A percentile compares a stretch with the other conserved stretches of the same genome.
phyloP scores from a whole-genome alignment of 2,113 vertebrate genomes.

The Melanerpes formicivorus region DNA sequence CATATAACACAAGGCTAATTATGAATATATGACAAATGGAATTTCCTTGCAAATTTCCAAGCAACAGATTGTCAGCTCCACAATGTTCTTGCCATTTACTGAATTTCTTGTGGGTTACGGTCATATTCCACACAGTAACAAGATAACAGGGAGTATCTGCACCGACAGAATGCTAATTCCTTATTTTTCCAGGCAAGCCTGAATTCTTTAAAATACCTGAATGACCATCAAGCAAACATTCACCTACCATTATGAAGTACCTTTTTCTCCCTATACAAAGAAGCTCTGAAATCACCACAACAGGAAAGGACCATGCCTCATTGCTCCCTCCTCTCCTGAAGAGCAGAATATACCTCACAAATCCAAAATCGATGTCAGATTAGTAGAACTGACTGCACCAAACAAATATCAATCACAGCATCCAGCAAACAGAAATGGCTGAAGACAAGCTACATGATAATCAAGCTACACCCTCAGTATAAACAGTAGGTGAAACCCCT shows the following conservation, averaged over 20 bases:
- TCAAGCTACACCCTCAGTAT: background rate
- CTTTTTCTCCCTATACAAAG: background rate
- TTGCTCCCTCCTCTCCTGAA: background rate
- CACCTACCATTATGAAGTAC: background rate
- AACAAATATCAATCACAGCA: background rate
- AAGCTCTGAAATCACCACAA: background rate
- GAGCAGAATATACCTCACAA: background rate
- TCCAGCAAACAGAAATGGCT: background rate
- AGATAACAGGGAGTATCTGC: background rate
- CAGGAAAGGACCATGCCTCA: background rate
- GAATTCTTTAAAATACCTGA: background rate
- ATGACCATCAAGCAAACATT: background rate
- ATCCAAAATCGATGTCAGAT: background rate
- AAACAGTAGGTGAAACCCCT: background rate
- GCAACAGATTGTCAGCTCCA: background rate
- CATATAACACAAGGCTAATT: background rate
- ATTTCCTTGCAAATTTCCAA: background rate
- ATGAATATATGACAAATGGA: background rate
- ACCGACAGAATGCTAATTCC: background rate
- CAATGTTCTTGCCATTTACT: background rate
- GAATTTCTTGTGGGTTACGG: background rate
- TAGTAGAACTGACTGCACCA: background rate
- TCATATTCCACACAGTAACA: background rate
- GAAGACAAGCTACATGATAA: background rate
- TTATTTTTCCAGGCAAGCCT: background rate